phyloP scores from a whole-genome alignment of 2,113 vertebrate genomes.

The Amazona vittata region DNA sequence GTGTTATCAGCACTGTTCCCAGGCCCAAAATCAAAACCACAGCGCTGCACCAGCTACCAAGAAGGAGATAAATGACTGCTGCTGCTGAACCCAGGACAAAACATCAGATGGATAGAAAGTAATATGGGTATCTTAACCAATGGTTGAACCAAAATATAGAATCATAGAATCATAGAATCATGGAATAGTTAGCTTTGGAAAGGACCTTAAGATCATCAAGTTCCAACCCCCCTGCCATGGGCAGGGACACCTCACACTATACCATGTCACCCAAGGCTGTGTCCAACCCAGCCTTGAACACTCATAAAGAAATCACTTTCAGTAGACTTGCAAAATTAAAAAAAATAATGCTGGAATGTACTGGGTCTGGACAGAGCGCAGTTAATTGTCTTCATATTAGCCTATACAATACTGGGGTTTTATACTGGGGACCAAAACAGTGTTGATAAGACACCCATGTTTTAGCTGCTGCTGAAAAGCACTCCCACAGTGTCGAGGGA shows the following conservation, averaged over 20 bases:
- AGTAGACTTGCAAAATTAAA: background rate
- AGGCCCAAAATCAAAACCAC: no score
- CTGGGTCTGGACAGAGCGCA: background rate
- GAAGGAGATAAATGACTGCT: no score
- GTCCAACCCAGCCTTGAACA: background rate
- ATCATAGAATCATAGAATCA: background rate
- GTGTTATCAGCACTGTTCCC: no score
- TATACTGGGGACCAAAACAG: background rate
- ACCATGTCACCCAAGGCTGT: background rate
- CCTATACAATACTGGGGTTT: background rate
- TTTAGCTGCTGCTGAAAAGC: background rate
- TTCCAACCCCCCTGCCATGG: background rate
- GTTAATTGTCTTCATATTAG: background rate
- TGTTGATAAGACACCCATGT: rapidly evolving
- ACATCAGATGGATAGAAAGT: background rate
- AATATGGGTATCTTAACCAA: background rate
- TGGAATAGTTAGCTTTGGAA: background rate
- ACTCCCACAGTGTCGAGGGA: background rate
- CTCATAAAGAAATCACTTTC: background rate
- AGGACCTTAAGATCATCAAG: background rate
- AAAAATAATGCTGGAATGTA: background rate
- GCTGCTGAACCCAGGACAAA: no score
- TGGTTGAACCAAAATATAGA: background rate
- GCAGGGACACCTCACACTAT: background rate
- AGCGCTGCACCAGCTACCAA: no score